Conservation (phyloP, 2,797 vertebrate species). For the Diceros bicornis region DNA sequence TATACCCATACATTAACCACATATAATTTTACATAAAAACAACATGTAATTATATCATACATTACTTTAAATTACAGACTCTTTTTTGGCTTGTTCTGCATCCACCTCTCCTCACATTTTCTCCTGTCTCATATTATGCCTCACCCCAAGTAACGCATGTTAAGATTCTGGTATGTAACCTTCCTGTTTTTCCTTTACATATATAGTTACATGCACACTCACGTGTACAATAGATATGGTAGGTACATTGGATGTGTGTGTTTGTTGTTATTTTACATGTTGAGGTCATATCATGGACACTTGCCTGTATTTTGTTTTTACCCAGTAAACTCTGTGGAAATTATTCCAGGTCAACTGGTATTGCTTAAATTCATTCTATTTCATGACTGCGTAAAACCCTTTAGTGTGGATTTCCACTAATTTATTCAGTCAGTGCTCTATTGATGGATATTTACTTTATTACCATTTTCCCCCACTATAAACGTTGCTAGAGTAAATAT, state of each 20-base stretch:
- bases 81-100: background rate
- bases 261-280: conserved; percentile 32
- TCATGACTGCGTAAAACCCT: background rate
- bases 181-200: background rate
- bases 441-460: conserved; percentile 45
- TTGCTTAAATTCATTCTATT: conserved; percentile 46
- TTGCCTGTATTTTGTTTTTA: conserved; percentile 38
- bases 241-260: background rate
- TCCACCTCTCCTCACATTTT: background rate
- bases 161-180: background rate
- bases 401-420: background rate
- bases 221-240: background rate
- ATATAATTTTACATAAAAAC: conserved; percentile 6
- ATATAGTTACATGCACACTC: background rate
- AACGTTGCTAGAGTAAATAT: conserved; percentile 33
- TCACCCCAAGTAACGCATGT: background rate
- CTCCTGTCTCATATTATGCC: background rate
- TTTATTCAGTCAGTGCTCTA: conserved; percentile 33
- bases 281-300: background rate
- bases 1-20: background rate
- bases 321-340: background rate
- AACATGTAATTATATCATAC: background rate
- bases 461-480: background rate
- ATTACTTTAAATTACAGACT: background rate
- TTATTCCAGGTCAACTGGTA: background rate